Evolutionary conservation across 1,140 invertebrate species (phyloP), one percentile per base, ranked within the genome.

Genomic region (Drosophila parabipectinata): DNA sequence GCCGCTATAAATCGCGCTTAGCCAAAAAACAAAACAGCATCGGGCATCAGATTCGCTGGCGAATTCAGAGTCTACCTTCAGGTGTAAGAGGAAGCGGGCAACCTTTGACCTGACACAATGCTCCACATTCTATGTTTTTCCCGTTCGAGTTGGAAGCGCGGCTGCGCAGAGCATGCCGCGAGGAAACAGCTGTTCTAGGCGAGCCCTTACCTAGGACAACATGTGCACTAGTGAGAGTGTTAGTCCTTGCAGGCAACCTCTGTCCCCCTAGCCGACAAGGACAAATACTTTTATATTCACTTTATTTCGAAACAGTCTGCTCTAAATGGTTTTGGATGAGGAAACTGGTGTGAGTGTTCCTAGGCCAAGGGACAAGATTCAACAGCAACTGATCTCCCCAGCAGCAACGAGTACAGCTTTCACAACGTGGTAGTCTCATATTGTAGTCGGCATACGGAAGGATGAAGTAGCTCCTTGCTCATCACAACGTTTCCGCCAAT

Each of bases 41-140:
- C 79, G 48, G 50, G 67, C 62, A 72, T 67, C 56, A 69, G 63
- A 72, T 24, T 69, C 62, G 24, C 39, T 41, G 39, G 12, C 39
- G 12, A 4, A 44, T 44, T 44, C 41, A 44, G 66, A 12, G 21
- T 18, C 44, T 45, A 15, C 26, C 52, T 56, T 69, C 75, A 55
- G 59, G 60, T 52, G 79, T 50, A 68, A 56, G 39, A 55, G 44
- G 18, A 69, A 79, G 41, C 41, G 41, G 41, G 41, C 41, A 44
- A 66, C 63, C 76, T 90, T 83, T 90, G 87, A 90, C 87, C 87
- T 87, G 87, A 72, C 87, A 90, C 87, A 90, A 83, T 90, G 87
- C 87, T 90, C 82, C 58, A 90, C 51, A 87, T 90, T 90, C 87
- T 56, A 90, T 90, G 87, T 90, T 90, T 90, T 73, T 47, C 44